phyloP scores from a whole-genome alignment of 1,140 invertebrate species.

The Chelonus insularis region DNA sequence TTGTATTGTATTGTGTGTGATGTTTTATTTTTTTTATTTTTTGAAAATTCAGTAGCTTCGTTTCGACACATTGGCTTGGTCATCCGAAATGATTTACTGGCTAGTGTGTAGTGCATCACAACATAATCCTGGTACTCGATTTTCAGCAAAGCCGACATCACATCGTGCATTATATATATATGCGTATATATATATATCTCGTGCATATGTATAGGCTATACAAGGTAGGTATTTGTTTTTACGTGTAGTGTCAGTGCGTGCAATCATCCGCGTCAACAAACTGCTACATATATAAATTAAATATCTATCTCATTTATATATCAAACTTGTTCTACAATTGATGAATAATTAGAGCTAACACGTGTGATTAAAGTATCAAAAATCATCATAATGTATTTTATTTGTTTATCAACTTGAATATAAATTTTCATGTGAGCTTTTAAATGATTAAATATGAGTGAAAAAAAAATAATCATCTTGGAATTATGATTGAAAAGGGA shows the following conservation, averaged over 20 bases:
- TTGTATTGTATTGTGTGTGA: neutral
- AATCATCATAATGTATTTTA: neutral
- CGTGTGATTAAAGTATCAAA: neutral
- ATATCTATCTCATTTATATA: neutral
- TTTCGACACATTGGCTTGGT: conserved; percentile 15
- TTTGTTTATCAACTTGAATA: too few species aligned
- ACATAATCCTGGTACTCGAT: conserved; percentile 26
- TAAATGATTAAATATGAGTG: too few species aligned
- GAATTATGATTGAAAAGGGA: too few species aligned
- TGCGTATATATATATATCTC: neutral
- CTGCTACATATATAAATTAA: neutral
- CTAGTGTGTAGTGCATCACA: conserved; percentile 22
- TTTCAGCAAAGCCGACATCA: conserved; percentile 20
- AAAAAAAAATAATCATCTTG: too few species aligned
- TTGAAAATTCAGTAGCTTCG: neutral
- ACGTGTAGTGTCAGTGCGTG: neutral
- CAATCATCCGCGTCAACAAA: neutral
- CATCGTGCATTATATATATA: conserved; percentile 14
- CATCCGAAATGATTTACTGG: conserved; percentile 24
- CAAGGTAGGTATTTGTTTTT: conserved; percentile 1
- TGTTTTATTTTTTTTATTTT: neutral
- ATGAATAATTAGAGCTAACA: neutral
- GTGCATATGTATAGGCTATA: neutral
- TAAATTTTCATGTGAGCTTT: too few species aligned
- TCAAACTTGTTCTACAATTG: neutral